A percentile compares a stretch with the other conserved stretches of the same genome.
Evolutionary conservation across 2,888 invertebrate genomes (phyloP).

Genomic region (Pristionchus entomophagus): DNA sequence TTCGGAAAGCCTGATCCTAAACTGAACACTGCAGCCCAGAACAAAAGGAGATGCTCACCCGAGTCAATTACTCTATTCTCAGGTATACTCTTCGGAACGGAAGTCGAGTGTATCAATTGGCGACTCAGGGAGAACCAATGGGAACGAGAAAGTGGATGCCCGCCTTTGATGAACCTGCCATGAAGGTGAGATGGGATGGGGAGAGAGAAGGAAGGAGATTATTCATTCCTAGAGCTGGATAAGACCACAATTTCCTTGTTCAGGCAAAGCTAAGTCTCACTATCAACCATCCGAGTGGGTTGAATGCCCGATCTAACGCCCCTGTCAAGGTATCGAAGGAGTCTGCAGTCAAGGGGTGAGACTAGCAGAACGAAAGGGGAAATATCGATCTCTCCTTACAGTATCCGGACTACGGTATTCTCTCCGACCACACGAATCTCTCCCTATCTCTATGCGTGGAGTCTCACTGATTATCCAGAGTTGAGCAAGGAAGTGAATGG

Average conservation of each 20-base stretch:
- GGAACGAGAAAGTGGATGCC: conserved; percentile 30
- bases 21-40: too few species aligned
- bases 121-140: not conserved
- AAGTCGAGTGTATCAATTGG: not conserved
- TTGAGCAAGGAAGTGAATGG: not conserved
- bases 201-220: not conserved
- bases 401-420: not conserved
- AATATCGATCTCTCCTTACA: not conserved
- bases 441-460: not conserved
- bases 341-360: not conserved
- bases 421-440: not conserved
- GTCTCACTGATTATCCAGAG: not conserved
- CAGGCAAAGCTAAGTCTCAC: not conserved
- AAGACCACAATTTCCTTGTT: too few species aligned
- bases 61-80: not conserved
- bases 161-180: not conserved
- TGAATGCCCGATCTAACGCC: conserved; percentile 15
- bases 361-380: not conserved
- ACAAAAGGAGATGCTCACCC: not conserved
- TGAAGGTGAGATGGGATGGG: not conserved
- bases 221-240: too few species aligned
- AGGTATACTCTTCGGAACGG: not conserved
- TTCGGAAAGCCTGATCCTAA: too few species aligned
- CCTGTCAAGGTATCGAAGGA: not conserved
- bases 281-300: not conserved